phyloP scores from a whole-genome alignment of 2,888 invertebrate species.

The Drosophila kokeensis region DNA sequence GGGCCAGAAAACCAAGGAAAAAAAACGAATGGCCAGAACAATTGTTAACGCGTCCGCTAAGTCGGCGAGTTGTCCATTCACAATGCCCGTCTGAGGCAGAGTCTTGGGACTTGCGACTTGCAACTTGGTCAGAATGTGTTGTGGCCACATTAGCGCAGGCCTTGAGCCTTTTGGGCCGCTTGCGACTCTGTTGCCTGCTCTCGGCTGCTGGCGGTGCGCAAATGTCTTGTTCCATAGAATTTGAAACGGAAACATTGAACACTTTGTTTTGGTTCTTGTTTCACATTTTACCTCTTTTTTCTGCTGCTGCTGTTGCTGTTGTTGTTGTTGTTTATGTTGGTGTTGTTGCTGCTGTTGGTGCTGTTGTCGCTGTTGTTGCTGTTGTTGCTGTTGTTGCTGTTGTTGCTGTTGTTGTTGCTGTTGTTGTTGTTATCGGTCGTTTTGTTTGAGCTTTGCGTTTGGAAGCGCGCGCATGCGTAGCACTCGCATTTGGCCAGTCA shows the following conservation, averaged over 20 bases:
- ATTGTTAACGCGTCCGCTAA: constrained; percentile 78
- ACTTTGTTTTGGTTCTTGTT: constrained; percentile 81
- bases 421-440: constrained; percentile 37
- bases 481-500: constrained; percentile 71
- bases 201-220: constrained; percentile 55
- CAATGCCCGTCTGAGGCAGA: constrained; percentile 44
- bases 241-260: constrained; percentile 84
- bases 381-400: constrained; percentile 21
- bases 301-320: constrained; percentile 13
- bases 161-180: constrained; percentile 23
- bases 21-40: constrained; percentile 69
- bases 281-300: constrained; percentile 62
- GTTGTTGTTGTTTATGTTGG: constrained; percentile 9
- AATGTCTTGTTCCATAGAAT: constrained; percentile 83
- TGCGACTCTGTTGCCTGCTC: constrained; percentile 26
- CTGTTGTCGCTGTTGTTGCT: constrained; percentile 39
- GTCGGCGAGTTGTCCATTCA: constrained; percentile 65
- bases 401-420: constrained; percentile 22
- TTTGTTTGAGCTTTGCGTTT: constrained; percentile 69
- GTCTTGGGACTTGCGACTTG: constrained; percentile 7
- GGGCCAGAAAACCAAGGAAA: constrained; percentile 15
- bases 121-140: constrained; percentile 34
- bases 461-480: constrained; percentile 84
- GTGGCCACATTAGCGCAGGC: constrained; percentile 50
- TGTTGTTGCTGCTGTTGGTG: constrained; percentile 31